Evolutionary conservation across 30 jellyfish, hydroid and myxozoan species (phyloP).

Genomic region (Hydractinia symbiolongicarpus): DNA sequence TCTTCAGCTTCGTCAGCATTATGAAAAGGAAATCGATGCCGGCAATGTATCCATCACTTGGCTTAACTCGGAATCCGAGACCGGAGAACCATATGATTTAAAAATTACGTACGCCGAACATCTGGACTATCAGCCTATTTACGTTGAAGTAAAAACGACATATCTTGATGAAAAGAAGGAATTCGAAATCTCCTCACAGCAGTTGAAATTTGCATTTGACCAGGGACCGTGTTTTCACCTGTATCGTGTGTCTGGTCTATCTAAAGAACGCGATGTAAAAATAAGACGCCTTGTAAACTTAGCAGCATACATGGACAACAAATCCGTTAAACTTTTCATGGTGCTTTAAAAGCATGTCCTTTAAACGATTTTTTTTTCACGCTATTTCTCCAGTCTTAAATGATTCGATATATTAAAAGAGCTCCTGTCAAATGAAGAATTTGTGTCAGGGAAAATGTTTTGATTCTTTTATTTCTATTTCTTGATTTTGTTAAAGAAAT

Average conservation of each 20-base stretch:
- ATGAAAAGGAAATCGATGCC: not conserved
- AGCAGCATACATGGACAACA: conserved; percentile 37
- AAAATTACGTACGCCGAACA: conserved; percentile 2
- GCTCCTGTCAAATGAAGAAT: too few species aligned
- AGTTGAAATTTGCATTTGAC: conserved; percentile 48
- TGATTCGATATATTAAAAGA: too few species aligned
- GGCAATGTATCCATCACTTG: conserved; percentile 30
- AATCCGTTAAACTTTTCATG: conserved; percentile 42
- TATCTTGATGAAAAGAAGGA: conserved; percentile 27
- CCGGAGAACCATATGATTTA: conserved; percentile 57
- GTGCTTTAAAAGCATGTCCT: conserved; percentile 19
- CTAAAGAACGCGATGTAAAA: not conserved
- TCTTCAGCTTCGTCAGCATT: conserved; percentile 5
- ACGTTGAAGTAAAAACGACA: conserved; percentile 77
- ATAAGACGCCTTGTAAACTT: conserved; percentile 42
- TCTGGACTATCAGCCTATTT: conserved; percentile 8
- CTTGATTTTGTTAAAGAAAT: too few species aligned
- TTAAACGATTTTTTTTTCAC: not conserved
- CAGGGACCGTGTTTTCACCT: conserved; percentile 42
- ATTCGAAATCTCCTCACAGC: conserved; percentile 66
- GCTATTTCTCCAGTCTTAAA: too few species aligned
- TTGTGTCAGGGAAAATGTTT: too few species aligned
- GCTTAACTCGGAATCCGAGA: conserved; percentile 53
- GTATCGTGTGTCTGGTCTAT: conserved; percentile 65
- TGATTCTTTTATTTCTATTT: too few species aligned